These are phyloP conservation scores for Palythoa heliodiscus DNA, from an alignment of 92 coral and sea anemone genomes.

Conservation along the genomic window DNA sequence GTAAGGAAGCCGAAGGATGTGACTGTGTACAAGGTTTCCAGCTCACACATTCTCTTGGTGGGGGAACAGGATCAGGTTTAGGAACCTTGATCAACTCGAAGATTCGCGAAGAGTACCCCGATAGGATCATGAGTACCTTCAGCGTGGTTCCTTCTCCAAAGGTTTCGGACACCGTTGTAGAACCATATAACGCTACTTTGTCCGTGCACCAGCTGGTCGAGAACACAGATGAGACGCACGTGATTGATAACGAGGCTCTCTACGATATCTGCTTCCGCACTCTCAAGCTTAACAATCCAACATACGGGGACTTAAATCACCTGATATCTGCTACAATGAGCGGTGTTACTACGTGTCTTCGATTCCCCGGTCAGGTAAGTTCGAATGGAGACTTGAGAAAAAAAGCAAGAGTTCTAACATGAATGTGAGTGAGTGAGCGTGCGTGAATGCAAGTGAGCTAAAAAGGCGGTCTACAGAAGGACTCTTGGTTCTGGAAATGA, in stretches of 20 bases:
- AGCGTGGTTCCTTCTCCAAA: constrained; percentile 97
- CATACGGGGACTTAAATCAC: constrained; percentile 94
- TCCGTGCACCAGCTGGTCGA: constrained; percentile 95
- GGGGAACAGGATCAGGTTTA: constrained; percentile 96
- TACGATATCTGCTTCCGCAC: constrained; percentile 95
- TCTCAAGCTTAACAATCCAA: constrained; percentile 85
- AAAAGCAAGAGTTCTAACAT: not conserved
- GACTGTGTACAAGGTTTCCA: constrained; percentile 96
- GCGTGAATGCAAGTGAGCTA: no score
- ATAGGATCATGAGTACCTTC: constrained; percentile 87
- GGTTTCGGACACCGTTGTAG: constrained; percentile 91
- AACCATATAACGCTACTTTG: constrained; percentile 93
- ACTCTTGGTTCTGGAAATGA: no score
- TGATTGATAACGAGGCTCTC: constrained; percentile 95
- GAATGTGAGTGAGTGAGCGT: not conserved
- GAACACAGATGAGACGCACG: constrained; percentile 90
- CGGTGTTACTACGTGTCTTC: constrained; percentile 90
- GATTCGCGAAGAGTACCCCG: constrained; percentile 94
- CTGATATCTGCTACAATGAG: constrained; percentile 93
- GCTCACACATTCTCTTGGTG: constrained; percentile 95
- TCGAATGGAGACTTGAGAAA: not conserved
- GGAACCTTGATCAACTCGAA: constrained; percentile 88
- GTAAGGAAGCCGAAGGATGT: constrained; percentile 90
- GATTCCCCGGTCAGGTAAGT: constrained; percentile 92
- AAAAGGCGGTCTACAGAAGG: no score